phyloP scores from a whole-genome alignment of 37 sponge, comb jelly and placozoan species.

The Cliona cf. orientalis region DNA sequence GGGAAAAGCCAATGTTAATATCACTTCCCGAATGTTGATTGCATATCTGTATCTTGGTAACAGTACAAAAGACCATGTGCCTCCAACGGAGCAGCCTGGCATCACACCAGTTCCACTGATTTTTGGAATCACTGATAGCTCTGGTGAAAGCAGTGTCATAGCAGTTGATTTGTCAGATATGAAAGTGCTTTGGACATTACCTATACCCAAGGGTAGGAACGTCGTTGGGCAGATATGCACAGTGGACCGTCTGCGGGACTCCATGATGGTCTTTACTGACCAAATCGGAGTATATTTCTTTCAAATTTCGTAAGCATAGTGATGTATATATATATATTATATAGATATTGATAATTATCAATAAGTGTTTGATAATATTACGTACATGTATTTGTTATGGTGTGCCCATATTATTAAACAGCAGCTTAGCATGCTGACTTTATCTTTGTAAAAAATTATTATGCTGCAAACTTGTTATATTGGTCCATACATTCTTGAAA shows the following conservation, averaged over 20 bases:
- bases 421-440: too few relatives aligned
- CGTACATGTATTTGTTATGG: too few relatives aligned
- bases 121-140: background rate
- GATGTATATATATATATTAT: background rate
- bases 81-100: background rate
- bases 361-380: background rate
- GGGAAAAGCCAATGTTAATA: too few relatives aligned
- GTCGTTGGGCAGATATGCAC: constrained; percentile 9
- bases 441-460: too few relatives aligned
- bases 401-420: too few relatives aligned
- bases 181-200: background rate
- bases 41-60: background rate
- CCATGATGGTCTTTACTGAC: constrained; percentile 8
- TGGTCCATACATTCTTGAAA: too few relatives aligned
- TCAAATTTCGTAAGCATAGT: too few relatives aligned
- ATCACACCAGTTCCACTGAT: background rate
- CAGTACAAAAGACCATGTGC: background rate
- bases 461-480: too few relatives aligned
- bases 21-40: background rate
- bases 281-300: background rate
- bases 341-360: background rate
- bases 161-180: constrained; percentile 7
- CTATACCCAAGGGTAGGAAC: background rate
- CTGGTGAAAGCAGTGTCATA: background rate
- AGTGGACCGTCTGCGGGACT: background rate